A percentile compares a stretch with the other conserved stretches of the same genome.
These are phyloP conservation scores for Psilanteris sp. DNA, from an alignment of 1,140 invertebrate genomes.

Conservation along the genomic window DNA sequence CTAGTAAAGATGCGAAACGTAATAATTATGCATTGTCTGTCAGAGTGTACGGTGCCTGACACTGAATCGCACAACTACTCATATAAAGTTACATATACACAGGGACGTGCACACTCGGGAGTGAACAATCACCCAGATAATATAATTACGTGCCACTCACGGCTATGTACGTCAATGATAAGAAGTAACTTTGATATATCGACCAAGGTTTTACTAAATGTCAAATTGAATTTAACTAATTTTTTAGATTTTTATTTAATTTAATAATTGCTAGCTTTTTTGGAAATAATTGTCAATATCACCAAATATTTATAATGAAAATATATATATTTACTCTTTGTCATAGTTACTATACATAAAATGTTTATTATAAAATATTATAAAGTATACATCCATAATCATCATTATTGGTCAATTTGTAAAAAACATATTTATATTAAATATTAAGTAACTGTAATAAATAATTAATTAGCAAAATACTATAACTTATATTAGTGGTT, in stretches of 20 bases:
- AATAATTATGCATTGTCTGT: constrained; percentile 40
- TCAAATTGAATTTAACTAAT: constrained; percentile 8
- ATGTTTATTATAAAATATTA: too few relatives aligned
- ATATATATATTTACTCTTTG: too few relatives aligned
- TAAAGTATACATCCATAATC: too few relatives aligned
- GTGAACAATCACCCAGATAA: constrained; percentile 15
- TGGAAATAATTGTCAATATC: too few relatives aligned
- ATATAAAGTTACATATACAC: constrained; percentile 7
- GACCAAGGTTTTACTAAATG: constrained; percentile 28
- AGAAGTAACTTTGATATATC: constrained; percentile 48
- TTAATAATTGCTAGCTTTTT: too few relatives aligned
- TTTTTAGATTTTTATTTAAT: constrained; percentile 9
- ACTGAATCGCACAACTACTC: constrained; percentile 56
- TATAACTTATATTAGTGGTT: too few relatives aligned
- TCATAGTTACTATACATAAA: too few relatives aligned
- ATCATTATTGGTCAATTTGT: too few relatives aligned
- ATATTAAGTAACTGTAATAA: too few relatives aligned
- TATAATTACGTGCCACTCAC: constrained; percentile 10
- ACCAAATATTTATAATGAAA: too few relatives aligned
- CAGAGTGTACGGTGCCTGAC: constrained; percentile 62
- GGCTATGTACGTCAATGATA: constrained; percentile 34
- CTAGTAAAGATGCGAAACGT: constrained; percentile 35
- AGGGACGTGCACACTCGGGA: not conserved
- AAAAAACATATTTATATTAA: too few relatives aligned
- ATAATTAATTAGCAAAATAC: too few relatives aligned